A percentile compares a stretch with the other conserved stretches of the same genome.
These are phyloP conservation scores for Apodemus agrarius DNA, from an alignment of 2,797 vertebrate genomes.

Conservation along the genomic window DNA sequence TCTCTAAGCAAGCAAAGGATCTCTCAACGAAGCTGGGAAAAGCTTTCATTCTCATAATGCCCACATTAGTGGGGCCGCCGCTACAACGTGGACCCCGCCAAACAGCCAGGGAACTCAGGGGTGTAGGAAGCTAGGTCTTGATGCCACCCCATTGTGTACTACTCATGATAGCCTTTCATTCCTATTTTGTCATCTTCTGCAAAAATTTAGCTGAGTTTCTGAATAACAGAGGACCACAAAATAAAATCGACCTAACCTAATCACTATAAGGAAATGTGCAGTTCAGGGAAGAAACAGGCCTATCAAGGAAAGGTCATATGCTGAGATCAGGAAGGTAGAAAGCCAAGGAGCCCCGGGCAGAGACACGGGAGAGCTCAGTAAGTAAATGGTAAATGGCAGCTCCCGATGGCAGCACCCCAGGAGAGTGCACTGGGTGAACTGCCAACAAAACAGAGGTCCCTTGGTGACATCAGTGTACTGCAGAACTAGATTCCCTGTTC, in stretches of 20 bases:
- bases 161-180: slow-evolving; percentile 68
- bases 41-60: slow-evolving; percentile 84
- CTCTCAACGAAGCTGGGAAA: slow-evolving; percentile 85
- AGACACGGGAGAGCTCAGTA: not conserved
- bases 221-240: slow-evolving; percentile 64
- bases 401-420: not conserved
- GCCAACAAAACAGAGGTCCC: not conserved
- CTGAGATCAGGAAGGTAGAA: not conserved
- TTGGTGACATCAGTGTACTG: not conserved
- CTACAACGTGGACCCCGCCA: slow-evolving; percentile 60
- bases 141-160: not conserved
- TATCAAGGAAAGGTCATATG: not conserved
- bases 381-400: too few species aligned
- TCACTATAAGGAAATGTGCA: not conserved
- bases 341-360: not conserved
- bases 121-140: not conserved
- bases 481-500: not conserved
- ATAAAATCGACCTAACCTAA: slow-evolving; percentile 28
- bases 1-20: slow-evolving; percentile 89
- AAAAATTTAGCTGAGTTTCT: slow-evolving; percentile 58
- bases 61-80: slow-evolving; percentile 84
- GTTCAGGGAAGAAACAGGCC: rapidly evolving
- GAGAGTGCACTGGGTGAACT: not conserved
- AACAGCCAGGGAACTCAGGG: slow-evolving; percentile 38
- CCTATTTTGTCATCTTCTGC: slow-evolving; percentile 31